Evolutionary conservation across 2,113 vertebrate genomes (phyloP).

Genomic region (Mesitornis unicolor): DNA sequence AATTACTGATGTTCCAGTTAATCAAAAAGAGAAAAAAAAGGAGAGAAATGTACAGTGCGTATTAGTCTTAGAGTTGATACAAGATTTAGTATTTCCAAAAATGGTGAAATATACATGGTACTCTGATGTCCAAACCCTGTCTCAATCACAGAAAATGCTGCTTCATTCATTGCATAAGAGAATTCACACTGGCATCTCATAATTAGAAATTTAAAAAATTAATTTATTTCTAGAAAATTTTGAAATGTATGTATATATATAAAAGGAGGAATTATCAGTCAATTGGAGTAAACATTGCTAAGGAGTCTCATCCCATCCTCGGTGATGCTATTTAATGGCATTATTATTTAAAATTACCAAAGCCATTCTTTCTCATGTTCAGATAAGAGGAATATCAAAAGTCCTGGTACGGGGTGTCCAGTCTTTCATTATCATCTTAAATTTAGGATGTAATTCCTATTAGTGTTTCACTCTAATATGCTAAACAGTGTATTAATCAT

Average conservation of each 20-base stretch:
- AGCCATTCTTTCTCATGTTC: background rate
- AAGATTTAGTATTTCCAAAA: background rate
- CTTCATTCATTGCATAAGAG: background rate
- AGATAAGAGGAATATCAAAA: background rate
- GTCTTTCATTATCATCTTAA: background rate
- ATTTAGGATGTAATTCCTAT: background rate
- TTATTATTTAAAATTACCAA: background rate
- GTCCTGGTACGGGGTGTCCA: background rate
- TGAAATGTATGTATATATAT: background rate
- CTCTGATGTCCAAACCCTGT: background rate
- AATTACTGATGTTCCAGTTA: background rate
- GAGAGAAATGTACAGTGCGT: background rate
- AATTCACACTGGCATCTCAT: background rate
- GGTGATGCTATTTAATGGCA: background rate
- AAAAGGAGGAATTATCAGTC: background rate
- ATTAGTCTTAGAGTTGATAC: background rate
- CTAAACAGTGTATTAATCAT: background rate
- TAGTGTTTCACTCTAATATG: background rate
- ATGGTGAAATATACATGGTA: background rate
- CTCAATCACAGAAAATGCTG: background rate
- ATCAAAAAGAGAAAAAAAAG: background rate
- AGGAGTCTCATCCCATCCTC: background rate
- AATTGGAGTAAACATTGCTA: background rate
- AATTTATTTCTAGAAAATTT: background rate
- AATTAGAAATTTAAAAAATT: background rate